Evolutionary conservation across 2,797 vertebrate species (phyloP), one percentile per base, ranked within the genome.

Genomic region (Centropyge bicolor): DNA sequence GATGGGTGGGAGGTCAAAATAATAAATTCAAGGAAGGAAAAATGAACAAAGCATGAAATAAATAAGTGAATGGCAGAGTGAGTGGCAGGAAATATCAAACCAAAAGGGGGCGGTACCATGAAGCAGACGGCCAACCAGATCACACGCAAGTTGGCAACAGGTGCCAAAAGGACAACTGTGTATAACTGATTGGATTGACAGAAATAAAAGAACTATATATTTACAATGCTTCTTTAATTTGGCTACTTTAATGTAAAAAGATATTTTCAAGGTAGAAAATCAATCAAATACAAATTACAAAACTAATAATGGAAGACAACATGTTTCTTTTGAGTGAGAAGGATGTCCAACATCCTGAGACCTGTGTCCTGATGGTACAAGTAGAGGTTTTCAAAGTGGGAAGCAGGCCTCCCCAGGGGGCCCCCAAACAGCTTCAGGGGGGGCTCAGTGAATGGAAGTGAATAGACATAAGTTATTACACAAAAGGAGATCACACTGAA

Each of bases 41-140:
- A 67, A 85, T 56, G 74, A 74, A 67, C 31, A 65, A 62, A 83
- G 80, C 52, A 78, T 72, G 65, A 86, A 71, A 77, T 31, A 56
- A 70, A 69, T 22, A 61, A 55, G 66, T 82, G 63, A 76, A 76
- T 83, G 70, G 80, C n/a, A 76, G 43, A 83, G 52, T 55, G 83
- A 65, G 68, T 63, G 60, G 35, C 59, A 80, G 63, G 55, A 73
- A n/a, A 74, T 56, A 51, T 75, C 13, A 68, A 80, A 87, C 49
- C 67, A 80, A 78, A 67, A 27, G 49, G 51, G 52, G 54, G 60
- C 24, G 31, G 74, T 7, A 59, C 57, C 80, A 76, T 56, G 75
- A 76, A 72, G 80, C 60, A 72, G 64, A 70, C 24, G 49, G 69
- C 41, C 38, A 19, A 74, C 8, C 27, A 40, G 20, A 63, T 81